Conservation (phyloP, 2,888 invertebrate species). For the Nymphalis c-album region DNA sequence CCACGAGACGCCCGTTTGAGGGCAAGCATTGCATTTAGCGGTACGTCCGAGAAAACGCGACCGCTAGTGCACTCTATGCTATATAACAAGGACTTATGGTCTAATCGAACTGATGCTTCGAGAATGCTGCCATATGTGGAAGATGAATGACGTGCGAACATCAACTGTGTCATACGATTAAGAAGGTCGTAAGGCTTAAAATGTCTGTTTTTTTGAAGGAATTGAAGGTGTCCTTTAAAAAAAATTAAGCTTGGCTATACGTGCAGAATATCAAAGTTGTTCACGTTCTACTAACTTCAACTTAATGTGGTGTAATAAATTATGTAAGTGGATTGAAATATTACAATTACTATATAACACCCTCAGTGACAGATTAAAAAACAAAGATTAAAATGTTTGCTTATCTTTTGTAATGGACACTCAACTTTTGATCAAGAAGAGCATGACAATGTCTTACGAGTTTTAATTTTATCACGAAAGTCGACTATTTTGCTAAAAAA, state of each 20-base stretch:
- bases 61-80: conserved; percentile 47
- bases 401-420: conserved; percentile 4
- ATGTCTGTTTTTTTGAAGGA: background rate
- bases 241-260: background rate
- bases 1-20: conserved; percentile 90
- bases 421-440: background rate
- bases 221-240: background rate
- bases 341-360: background rate
- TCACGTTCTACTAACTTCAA: too few relatives aligned
- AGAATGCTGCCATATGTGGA: conserved; percentile 18
- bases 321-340: background rate
- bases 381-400: background rate
- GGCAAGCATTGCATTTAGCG: conserved; percentile 65
- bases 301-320: background rate
- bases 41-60: conserved; percentile 55
- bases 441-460: background rate
- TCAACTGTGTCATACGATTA: background rate
- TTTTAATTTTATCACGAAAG: conserved; percentile 9
- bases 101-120: conserved; percentile 21
- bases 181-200: background rate
- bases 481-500: conserved; percentile 11
- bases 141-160: conserved; percentile 12
- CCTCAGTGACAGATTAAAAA: too few relatives aligned
- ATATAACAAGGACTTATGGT: conserved; percentile 14
- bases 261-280: background rate